Evolutionary conservation across 2,888 invertebrate species (phyloP), one percentile per base, ranked within the genome.

Genomic region (Thymelicus sylvestris): DNA sequence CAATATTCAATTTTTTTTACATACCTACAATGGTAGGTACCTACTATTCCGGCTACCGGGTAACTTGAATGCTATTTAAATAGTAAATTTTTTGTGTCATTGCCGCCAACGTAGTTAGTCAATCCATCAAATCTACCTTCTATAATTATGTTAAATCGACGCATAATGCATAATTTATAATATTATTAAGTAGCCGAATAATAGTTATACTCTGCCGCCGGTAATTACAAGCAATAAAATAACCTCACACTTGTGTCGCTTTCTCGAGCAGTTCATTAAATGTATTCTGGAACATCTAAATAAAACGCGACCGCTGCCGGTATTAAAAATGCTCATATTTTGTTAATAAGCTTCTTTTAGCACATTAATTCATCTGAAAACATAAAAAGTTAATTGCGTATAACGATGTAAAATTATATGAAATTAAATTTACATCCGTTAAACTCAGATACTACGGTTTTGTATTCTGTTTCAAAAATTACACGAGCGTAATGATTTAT

Each of bases 331-430:
- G 60, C 65, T 65, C 70, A 70, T 70, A 70, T 70, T 70, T 69
- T 69, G 69, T 69, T 69, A 69, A 64, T 69, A 69, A 69, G 69
- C 69, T 69, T 69, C 64, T 69, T 65, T 69, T 69, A 64, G 69
- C 69, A 69, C 64, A 69, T 69, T 64, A 69, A 64, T 69, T 64
- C 69, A 69, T 69, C 69, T 65, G 69, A 70, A 70, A 70, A 70
- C 69, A 69, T 64, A 64, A 69, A 69, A 69, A 64, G 69, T 69
- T 69, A 69, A 69, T 69, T 69, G 64, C 69, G 69, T 69, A 64
- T 69, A 69, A 69, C 69, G 64, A 69, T 64, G 69, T 69, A 69
- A 69, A 69, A 69, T 69, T 69, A 69, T 69, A 69, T 69, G 69
- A 69, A 69, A 69, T 69, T 69, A 69, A 69, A 69, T 69, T 69